These are phyloP conservation scores for Xestia xanthographa DNA, from an alignment of 2,888 invertebrate species.

Conservation along the genomic window DNA sequence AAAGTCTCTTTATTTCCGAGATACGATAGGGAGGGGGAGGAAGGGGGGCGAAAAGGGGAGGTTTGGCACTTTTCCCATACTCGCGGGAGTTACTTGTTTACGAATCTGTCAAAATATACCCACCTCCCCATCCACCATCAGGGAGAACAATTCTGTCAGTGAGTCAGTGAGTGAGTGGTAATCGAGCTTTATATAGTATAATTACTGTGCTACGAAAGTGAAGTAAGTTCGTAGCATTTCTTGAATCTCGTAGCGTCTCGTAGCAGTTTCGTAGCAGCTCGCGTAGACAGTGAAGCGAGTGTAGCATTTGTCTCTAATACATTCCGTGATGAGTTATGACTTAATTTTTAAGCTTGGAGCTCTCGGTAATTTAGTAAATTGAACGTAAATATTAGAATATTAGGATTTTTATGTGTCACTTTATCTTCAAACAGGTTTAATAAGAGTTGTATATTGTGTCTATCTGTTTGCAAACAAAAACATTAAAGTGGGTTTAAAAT, in stretches of 20 bases:
- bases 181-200: no score
- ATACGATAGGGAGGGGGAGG: no score
- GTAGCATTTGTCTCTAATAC: conserved; percentile 76
- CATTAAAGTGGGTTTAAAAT: background rate
- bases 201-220: conserved; percentile 77
- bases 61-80: no score
- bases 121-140: no score
- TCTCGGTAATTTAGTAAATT: conserved; percentile 55
- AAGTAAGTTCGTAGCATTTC: conserved; percentile 74
- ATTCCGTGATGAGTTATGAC: conserved; percentile 74
- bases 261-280: conserved; percentile 67
- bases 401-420: conserved; percentile 18
- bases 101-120: no score
- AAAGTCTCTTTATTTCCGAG: no score
- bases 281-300: conserved; percentile 66
- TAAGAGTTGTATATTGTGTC: conserved; percentile 2
- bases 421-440: conserved; percentile 24
- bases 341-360: conserved; percentile 71
- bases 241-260: conserved; percentile 68
- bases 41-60: no score
- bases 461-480: background rate
- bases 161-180: no score
- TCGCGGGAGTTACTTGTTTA: no score
- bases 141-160: no score
- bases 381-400: conserved; percentile 37